Conservation (phyloP, 2,797 vertebrate species). For the Pantherophis alleghaniensis region DNA sequence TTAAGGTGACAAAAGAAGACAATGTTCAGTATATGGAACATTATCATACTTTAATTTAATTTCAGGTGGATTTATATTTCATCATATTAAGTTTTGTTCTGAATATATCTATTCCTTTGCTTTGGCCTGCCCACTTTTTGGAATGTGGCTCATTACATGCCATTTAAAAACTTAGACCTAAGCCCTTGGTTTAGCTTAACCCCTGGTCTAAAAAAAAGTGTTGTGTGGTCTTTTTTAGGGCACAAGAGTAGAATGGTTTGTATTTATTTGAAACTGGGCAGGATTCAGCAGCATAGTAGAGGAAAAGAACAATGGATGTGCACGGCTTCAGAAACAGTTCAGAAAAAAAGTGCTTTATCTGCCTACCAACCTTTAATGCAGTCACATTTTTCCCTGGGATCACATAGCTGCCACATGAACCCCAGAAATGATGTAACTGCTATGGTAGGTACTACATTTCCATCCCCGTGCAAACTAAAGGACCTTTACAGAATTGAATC, state of each 20-base stretch:
- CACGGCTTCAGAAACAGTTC: not conserved
- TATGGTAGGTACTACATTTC: not conserved
- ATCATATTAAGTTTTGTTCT: not conserved
- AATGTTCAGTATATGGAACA: not conserved
- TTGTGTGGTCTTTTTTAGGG: not conserved
- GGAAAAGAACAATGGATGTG: not conserved
- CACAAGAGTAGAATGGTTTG: not conserved
- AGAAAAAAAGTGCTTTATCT: not conserved
- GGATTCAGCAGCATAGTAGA: not conserved
- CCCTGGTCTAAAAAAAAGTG: not conserved
- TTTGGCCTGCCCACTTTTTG: not conserved
- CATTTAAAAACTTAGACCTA: not conserved
- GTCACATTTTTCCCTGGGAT: not conserved
- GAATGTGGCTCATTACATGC: not conserved
- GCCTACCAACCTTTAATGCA: not conserved
- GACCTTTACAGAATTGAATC: not conserved
- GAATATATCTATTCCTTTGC: not conserved
- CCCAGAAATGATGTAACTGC: not conserved
- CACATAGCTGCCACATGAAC: not conserved
- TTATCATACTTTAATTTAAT: not conserved
- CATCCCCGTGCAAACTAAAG: not conserved
- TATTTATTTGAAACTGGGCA: not conserved
- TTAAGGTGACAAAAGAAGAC: not conserved
- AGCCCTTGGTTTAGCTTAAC: not conserved
- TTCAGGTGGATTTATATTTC: not conserved